Base-by-base conservation (phyloP, 2,113 vertebrate species). In the Nettapus auritus region DNA sequence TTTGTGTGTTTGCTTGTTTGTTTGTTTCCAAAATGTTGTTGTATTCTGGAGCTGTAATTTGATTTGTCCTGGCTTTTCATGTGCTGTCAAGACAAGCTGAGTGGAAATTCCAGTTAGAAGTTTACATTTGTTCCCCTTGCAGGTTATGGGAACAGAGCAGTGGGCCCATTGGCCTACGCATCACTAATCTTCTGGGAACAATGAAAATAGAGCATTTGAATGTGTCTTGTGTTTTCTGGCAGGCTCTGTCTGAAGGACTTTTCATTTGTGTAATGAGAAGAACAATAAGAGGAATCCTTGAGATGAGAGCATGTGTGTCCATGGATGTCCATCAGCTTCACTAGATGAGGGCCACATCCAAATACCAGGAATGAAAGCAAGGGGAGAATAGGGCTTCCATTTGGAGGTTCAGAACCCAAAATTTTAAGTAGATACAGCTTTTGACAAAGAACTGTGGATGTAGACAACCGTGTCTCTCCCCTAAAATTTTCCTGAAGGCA, bases 101-200 rank as follows among this genome's bases (percentile, higher is more conserved):
- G 94, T 97, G 93, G 92, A 97, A 96, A 97, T 97, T 97, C 96
- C 96, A 96, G 90, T 90, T 94, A 53, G 73, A 63, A 93, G 90
- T 87, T 93, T 97, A 96, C 92, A 75, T 94, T 96, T 97, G 89
- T 95, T 96, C 85, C 56, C 90, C 69, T 94, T 93, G 88, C 78
- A 88, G 92, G 93, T 94, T 94, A 92, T 34, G 9, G 94, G 94
- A 97, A 96, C 52, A 95, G 31, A 64, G 80, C 93, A 86, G 83
- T 0, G 0, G 89, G 89, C 93, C 94, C 11, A 0, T 52, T 95
- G 92, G 94, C 92, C 95, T 93, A 50, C 2, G 0, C 87, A 90
- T 92, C 96, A 96, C 96, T 95, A 96, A 94, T 96, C 93, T 93
- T 96, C 92, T 82, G 88, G 83, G 64, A 97, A 94, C 94, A 96